These are phyloP conservation scores for Coregonus clupeaformis DNA, from an alignment of 2,113 vertebrate genomes.

Conservation along the genomic window DNA sequence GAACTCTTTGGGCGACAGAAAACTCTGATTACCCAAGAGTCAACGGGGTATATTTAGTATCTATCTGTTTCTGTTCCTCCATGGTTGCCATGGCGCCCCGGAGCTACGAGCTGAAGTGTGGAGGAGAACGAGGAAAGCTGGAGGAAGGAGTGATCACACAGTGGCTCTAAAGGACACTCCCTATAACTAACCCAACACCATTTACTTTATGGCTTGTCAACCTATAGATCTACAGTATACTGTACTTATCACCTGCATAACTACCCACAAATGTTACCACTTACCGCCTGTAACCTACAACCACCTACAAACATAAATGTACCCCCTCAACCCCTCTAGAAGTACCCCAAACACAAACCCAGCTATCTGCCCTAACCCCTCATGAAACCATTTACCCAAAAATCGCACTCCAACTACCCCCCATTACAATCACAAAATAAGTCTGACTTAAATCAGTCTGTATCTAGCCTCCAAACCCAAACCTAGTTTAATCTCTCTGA, in stretches of 20 bases:
- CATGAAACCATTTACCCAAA: no score
- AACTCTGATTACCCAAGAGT: slow-evolving; percentile 78
- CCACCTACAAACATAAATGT: no score
- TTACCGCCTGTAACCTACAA: no score
- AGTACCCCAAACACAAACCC: no score
- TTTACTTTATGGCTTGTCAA: no score
- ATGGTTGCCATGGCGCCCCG: slow-evolving; percentile 45
- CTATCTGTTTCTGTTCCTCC: slow-evolving; percentile 56
- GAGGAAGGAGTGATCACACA: slow-evolving; percentile 6
- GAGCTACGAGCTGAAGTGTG: slow-evolving; percentile 49
- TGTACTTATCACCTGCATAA: no score
- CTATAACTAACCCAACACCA: background rate
- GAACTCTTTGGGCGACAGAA: slow-evolving; percentile 69
- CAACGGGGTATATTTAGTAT: slow-evolving; percentile 75
- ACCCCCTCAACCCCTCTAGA: no score
- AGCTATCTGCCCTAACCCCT: no score
- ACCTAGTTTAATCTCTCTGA: background rate
- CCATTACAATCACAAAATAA: background rate
- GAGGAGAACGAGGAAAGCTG: slow-evolving; percentile 23
- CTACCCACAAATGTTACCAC: no score
- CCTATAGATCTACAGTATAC: no score
- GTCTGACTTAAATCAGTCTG: background rate
- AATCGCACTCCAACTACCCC: no score
- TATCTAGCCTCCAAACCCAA: slow-evolving; percentile 9
- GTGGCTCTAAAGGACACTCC: background rate